A percentile compares a stretch with the other conserved stretches of the same genome.
phyloP scores from a whole-genome alignment of 2,888 invertebrate genomes.

The Autographa gamma region DNA sequence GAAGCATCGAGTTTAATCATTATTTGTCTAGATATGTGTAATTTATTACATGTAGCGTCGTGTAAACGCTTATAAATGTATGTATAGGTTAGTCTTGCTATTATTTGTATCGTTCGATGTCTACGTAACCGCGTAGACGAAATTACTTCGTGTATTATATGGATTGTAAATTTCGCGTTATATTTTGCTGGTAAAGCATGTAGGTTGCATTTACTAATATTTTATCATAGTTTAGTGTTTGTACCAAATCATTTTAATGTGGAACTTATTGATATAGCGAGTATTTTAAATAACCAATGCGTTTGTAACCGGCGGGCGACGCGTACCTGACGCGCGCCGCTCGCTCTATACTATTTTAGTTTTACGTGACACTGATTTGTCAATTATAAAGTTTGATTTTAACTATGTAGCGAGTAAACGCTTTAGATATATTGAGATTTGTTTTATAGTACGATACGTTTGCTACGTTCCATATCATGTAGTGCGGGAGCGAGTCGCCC shows the following conservation, averaged over 20 bases:
- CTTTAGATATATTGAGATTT: conserved; percentile 74
- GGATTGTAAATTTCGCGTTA: conserved; percentile 83
- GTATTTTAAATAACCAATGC: conserved; percentile 30
- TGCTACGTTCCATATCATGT: conserved; percentile 82
- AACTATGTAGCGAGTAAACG: conserved; percentile 62
- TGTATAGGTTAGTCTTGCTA: conserved; percentile 59
- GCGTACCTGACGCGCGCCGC: conserved; percentile 41
- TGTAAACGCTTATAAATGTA: conserved; percentile 59
- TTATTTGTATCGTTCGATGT: conserved; percentile 58
- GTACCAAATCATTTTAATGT: conserved; percentile 84
- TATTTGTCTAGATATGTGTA: conserved; percentile 62
- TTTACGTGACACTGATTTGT: conserved; percentile 78
- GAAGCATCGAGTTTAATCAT: conserved; percentile 57
- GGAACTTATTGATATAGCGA: conserved; percentile 69
- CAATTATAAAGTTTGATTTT: conserved; percentile 79
- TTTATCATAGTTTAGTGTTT: conserved; percentile 85
- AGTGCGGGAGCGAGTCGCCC: conserved; percentile 49
- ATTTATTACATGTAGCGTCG: conserved; percentile 61
- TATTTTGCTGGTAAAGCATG: conserved; percentile 74
- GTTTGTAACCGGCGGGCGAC: conserved; percentile 29
- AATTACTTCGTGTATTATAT: conserved; percentile 71
- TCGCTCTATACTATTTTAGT: conserved; percentile 61
- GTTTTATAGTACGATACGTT: conserved; percentile 59
- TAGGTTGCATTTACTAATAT: conserved; percentile 89
- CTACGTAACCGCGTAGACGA: conserved; percentile 47